phyloP scores from a whole-genome alignment of 2,113 vertebrate genomes.

The human region DNA sequence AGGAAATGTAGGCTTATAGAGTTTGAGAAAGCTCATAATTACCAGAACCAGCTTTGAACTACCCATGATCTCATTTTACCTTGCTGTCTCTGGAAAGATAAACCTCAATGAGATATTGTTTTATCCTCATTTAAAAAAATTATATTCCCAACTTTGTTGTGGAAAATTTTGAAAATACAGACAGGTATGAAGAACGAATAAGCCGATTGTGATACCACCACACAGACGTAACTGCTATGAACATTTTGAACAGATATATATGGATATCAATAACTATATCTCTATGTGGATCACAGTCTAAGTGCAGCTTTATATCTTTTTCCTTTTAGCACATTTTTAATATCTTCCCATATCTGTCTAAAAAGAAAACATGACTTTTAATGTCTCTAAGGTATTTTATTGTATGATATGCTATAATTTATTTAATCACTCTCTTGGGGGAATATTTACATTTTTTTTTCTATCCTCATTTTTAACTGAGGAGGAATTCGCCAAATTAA shows the following conservation, averaged over 20 bases:
- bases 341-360: not conserved
- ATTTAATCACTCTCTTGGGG: not conserved
- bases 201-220: not conserved
- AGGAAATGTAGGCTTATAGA: not conserved
- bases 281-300: not conserved
- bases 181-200: not conserved
- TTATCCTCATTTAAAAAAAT: not conserved
- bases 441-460: not conserved
- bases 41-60: not conserved
- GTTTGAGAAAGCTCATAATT: not conserved
- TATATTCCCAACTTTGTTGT: not conserved
- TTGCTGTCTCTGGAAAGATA: not conserved
- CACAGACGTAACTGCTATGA: not conserved
- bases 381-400: not conserved
- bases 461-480: conserved; percentile 7
- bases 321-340: not conserved
- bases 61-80: not conserved
- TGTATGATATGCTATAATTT: not conserved
- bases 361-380: conserved; percentile 16
- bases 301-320: not conserved
- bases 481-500: conserved; percentile 10
- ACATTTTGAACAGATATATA: not conserved
- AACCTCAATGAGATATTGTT: not conserved
- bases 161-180: conserved; percentile 2
- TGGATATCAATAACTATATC: not conserved